A percentile compares a stretch with the other conserved stretches of the same genome.
Evolutionary conservation across 1,140 invertebrate species (phyloP).

Genomic region (Bombus haemorrhoidalis): DNA sequence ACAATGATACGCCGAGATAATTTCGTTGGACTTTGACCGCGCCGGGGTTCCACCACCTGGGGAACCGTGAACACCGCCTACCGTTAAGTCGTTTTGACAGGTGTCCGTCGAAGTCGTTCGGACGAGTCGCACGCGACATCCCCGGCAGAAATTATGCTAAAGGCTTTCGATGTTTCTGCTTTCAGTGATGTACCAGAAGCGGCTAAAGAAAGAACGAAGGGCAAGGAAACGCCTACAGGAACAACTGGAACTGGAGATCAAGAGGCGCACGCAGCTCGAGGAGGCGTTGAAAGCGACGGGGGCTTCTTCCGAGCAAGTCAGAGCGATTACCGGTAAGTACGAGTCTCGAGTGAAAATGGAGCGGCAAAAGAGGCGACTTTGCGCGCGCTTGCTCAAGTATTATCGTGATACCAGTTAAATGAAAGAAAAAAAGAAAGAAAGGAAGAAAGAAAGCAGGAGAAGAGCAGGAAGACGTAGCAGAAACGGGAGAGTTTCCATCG

Average conservation of each 20-base stretch:
- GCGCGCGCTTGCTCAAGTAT: slow-evolving; percentile 22
- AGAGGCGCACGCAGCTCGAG: slow-evolving; percentile 89
- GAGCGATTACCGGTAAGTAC: slow-evolving; percentile 89
- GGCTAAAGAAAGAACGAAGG: slow-evolving; percentile 93
- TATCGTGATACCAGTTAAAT: too few species aligned
- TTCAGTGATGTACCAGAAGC: slow-evolving; percentile 93
- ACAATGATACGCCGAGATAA: slow-evolving; percentile 73
- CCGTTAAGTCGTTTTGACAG: slow-evolving; percentile 42
- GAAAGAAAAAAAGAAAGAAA: not conserved
- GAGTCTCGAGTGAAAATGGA: not conserved
- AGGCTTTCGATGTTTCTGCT: slow-evolving; percentile 74
- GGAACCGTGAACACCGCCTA: slow-evolving; percentile 32
- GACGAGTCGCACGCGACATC: not conserved
- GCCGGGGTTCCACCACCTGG: slow-evolving; percentile 75
- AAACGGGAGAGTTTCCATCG: not conserved
- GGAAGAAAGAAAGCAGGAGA: not conserved
- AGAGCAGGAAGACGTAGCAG: not conserved
- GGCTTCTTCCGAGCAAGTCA: slow-evolving; percentile 88
- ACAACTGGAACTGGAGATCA: slow-evolving; percentile 90
- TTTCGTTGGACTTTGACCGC: slow-evolving; percentile 69
- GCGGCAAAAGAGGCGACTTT: not conserved
- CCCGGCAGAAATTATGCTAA: not conserved
- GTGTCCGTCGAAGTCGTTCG: slow-evolving; percentile 28
- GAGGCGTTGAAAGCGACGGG: slow-evolving; percentile 91
- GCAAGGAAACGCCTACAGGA: slow-evolving; percentile 91